A percentile compares a stretch with the other conserved stretches of the same genome.
Conservation (phyloP, 2,113 vertebrate genomes). For the Coregonus clupeaformis region DNA sequence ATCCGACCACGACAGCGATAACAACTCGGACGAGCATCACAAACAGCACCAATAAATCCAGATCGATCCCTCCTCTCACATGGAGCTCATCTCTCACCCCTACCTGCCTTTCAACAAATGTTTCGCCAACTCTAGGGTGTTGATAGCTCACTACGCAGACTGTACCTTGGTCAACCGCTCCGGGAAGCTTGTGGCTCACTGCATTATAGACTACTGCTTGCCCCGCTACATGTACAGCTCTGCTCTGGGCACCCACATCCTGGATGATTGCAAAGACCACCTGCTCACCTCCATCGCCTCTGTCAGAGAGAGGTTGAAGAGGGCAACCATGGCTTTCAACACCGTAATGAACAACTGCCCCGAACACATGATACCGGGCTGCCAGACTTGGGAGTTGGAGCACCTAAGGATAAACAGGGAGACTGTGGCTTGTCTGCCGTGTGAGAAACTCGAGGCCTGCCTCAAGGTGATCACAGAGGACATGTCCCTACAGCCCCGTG, state of each 20-base stretch:
- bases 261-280: background rate
- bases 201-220: conserved; percentile 5
- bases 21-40: background rate
- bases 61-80: background rate
- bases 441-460: conserved; percentile 2
- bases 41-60: background rate
- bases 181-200: background rate
- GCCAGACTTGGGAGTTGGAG: background rate
- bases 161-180: background rate
- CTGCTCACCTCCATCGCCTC: background rate
- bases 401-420: conserved; percentile 1
- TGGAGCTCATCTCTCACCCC: background rate
- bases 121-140: too few relatives aligned
- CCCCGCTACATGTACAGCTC: conserved; percentile 10
- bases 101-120: too few relatives aligned
- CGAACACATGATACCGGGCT: conserved; percentile 4
- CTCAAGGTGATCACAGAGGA: background rate
- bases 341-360: background rate
- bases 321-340: conserved; percentile 1
- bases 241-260: background rate
- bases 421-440: background rate
- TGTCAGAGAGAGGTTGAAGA: conserved; percentile 14
- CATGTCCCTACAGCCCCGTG: background rate
- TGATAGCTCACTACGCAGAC: conserved; percentile 4
- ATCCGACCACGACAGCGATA: background rate